phyloP scores from a whole-genome alignment of 2,797 vertebrate genomes.

The Coregonus suidteri region DNA sequence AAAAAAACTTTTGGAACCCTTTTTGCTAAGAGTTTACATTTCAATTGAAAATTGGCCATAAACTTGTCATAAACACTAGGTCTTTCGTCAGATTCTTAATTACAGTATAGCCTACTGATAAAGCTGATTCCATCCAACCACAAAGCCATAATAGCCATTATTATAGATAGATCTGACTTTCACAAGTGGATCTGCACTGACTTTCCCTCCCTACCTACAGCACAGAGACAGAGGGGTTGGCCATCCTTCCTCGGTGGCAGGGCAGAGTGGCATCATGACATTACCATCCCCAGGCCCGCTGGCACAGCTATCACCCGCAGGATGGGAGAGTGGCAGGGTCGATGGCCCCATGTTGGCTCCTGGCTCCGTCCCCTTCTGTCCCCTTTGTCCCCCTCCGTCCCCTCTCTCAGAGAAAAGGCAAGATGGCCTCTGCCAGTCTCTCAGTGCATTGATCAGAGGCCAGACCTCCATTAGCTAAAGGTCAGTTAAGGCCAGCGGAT shows the following conservation, averaged over 20 bases:
- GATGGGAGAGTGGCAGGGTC: conserved; percentile 65
- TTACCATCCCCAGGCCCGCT: conserved; percentile 48
- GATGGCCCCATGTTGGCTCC: conserved; percentile 53
- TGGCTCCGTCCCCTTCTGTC: conserved; percentile 66
- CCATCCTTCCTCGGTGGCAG: conserved; percentile 68
- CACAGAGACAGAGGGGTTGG: conserved; percentile 48
- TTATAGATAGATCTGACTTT: conserved; percentile 64
- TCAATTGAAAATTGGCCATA: too few species aligned
- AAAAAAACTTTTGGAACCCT: too few species aligned
- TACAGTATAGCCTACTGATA: conserved; percentile 30
- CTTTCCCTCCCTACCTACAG: conserved; percentile 41
- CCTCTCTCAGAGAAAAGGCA: conserved; percentile 57
- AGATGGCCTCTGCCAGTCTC: conserved; percentile 54
- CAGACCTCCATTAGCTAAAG: conserved; percentile 72
- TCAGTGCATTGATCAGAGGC: conserved; percentile 67
- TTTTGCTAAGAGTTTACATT: too few species aligned
- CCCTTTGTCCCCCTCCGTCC: conserved; percentile 24
- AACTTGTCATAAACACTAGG: conserved; percentile 21
- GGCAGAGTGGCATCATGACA: conserved; percentile 47
- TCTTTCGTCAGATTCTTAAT: conserved; percentile 8
- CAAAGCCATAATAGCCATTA: neutral
- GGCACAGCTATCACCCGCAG: conserved; percentile 69
- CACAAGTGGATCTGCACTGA: conserved; percentile 49
- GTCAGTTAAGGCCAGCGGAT: conserved; percentile 67
- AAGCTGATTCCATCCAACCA: neutral